These are phyloP conservation scores for Amblyraja radiata DNA, from an alignment of 2,797 vertebrate genomes.

Conservation along the genomic window DNA sequence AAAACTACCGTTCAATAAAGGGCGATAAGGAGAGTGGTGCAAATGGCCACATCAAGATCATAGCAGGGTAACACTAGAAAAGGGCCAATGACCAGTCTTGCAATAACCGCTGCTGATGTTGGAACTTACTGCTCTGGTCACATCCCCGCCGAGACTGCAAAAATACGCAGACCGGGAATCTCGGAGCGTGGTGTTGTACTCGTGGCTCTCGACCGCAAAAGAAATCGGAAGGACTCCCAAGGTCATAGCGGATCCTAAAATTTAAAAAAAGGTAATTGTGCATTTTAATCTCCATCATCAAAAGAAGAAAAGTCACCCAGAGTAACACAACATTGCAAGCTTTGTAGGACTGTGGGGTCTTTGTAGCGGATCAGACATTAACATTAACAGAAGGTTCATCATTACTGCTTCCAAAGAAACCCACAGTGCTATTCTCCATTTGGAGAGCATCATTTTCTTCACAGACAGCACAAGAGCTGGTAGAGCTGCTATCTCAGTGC, in stretches of 20 bases:
- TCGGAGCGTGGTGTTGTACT: neutral
- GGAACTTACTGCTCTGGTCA: slow-evolving; percentile 13
- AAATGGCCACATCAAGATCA: neutral
- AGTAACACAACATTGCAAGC: too few relatives aligned
- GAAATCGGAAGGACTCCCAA: neutral
- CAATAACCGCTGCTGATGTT: neutral
- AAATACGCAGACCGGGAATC: slow-evolving; percentile 15
- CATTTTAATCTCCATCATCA: neutral
- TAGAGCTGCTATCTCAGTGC: too few relatives aligned
- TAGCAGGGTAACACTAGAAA: neutral
- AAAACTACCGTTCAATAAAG: neutral
- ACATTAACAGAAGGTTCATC: too few relatives aligned
- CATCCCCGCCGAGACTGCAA: neutral
- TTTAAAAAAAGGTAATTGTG: neutral
- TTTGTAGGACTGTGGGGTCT: too few relatives aligned
- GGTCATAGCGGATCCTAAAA: neutral
- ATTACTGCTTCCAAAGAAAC: neutral
- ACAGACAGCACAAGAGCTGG: too few relatives aligned
- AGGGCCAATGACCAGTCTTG: too few relatives aligned
- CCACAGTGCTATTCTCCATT: neutral
- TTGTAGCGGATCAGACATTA: too few relatives aligned
- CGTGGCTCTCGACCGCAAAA: neutral
- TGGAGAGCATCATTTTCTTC: neutral
- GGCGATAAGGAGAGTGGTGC: too few relatives aligned
- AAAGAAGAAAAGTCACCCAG: neutral